Evolutionary conservation across 2,797 vertebrate genomes (phyloP), one percentile per base, ranked within the genome.

Genomic region (Aulostomus chinensis): DNA sequence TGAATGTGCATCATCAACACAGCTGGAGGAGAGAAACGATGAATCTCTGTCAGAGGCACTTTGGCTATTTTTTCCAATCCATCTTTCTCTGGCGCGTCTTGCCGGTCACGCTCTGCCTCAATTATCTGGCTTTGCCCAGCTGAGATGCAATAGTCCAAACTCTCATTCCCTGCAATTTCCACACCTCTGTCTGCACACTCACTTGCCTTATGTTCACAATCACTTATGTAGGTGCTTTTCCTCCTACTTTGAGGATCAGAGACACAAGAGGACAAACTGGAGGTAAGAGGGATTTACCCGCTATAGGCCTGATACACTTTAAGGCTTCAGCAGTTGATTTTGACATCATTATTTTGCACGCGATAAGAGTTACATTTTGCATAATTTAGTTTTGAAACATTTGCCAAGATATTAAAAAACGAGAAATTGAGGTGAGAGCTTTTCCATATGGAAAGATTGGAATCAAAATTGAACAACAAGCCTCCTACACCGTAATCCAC

Each of bases 81-180:
- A 69, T 82, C 73, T 83, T 73, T 78, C 71, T 68, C 80, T 69
- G 68, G 76, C 80, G 67, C 73, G 84, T 83, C 84, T 78, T 58
- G 77, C 77, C 79, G 61, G 69, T 68, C 71, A 68, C 68, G 68
- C 84, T 90, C 82, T 78, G 64, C 78, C 67, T 87, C 84, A 87
- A 88, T 91, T 89, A 89, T 91, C 81, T 84, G 75, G 73, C 83
- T 80, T 66, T 89, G 77, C 80, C 84, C 88, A 87, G 86, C 87
- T 88, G 88, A 90, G 88, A 91, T 86, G 84, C 88, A 90, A 87
- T 89, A 90, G 91, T 91, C 90, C 87, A 89, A 90, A 92, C 85
- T 81, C 89, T 92, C 88, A 91, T 92, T 91, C 87, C 88, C 86
- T 66, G 81, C 89, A 80, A 90, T 91, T 91, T 91, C 73, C 88